Conservation (phyloP, 2,113 vertebrate genomes). For the Pelmatolapia mariae region DNA sequence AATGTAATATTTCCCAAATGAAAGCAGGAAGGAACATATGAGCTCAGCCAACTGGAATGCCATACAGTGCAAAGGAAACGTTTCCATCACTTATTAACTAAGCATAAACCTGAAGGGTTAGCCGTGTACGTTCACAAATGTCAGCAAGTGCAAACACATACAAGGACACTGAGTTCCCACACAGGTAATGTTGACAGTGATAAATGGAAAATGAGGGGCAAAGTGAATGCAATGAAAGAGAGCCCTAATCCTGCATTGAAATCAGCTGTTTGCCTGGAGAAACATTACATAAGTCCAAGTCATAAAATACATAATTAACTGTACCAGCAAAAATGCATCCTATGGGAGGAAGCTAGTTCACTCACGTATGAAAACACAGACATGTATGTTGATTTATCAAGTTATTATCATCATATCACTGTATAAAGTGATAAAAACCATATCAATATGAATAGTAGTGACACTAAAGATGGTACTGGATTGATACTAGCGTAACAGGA, state of each 20-base stretch:
- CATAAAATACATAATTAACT: neutral
- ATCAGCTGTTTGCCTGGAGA: neutral
- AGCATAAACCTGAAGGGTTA: neutral
- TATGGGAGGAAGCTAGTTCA: neutral
- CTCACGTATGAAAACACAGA: neutral
- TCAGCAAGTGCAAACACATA: constrained; percentile 36
- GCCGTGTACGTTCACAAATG: constrained; percentile 10
- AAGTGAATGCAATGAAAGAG: neutral
- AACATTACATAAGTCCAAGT: neutral
- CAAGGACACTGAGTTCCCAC: constrained; percentile 51
- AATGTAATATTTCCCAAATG: neutral
- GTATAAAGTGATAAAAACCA: neutral
- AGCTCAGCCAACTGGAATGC: constrained; percentile 46
- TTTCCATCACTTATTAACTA: constrained; percentile 56
- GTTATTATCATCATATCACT: neutral
- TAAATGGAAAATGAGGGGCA: neutral
- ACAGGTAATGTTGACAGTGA: neutral
- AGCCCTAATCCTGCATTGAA: fast-evolving
- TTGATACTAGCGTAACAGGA: neutral
- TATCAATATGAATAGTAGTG: neutral
- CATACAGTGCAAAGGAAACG: neutral
- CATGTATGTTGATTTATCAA: neutral
- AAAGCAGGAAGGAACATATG: neutral
- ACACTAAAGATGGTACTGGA: neutral
- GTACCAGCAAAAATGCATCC: neutral